Evolutionary conservation across 2,888 invertebrate genomes (phyloP).

Genomic region (Macaria liturata): DNA sequence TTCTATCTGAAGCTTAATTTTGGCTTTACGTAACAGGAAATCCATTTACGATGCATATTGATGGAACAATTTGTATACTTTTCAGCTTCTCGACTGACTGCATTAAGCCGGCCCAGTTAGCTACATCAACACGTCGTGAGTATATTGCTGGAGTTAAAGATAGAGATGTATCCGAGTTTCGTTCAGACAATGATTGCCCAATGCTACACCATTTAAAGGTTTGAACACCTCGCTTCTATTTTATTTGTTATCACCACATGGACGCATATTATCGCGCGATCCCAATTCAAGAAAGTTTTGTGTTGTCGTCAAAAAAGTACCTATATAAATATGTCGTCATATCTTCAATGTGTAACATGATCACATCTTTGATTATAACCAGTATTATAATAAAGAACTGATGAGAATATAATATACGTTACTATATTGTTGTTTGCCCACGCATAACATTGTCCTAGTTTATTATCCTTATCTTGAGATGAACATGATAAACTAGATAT

Average conservation of each 20-base stretch:
- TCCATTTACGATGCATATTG: slow-evolving; percentile 25
- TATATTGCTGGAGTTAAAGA: slow-evolving; percentile 40
- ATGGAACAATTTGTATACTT: slow-evolving; percentile 57
- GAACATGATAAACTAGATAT: slow-evolving; percentile 18
- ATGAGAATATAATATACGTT: slow-evolving; percentile 14
- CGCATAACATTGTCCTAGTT: slow-evolving; percentile 16
- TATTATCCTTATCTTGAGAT: slow-evolving; percentile 18
- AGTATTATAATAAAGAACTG: slow-evolving; percentile 1
- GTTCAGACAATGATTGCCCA: slow-evolving; percentile 10
- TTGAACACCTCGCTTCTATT: background rate
- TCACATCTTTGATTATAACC: slow-evolving; percentile 10
- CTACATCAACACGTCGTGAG: slow-evolving; percentile 54
- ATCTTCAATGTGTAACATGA: too few species aligned
- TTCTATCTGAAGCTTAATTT: slow-evolving; percentile 22
- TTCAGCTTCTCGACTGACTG: slow-evolving; percentile 64
- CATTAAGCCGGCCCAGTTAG: slow-evolving; percentile 61
- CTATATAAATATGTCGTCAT: too few species aligned
- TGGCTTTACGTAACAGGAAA: slow-evolving; percentile 32
- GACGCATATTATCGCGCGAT: background rate
- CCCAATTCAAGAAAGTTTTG: too few species aligned
- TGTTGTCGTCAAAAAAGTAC: too few species aligned
- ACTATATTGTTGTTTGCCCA: slow-evolving; percentile 14
- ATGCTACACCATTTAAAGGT: background rate
- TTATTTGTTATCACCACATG: background rate
- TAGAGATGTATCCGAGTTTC: slow-evolving; percentile 17